Percentiles rank a stretch among this genome's conserved stretches.
Conservation (phyloP, 2,888 invertebrate species). For the Phyllotreta cruciferae region DNA sequence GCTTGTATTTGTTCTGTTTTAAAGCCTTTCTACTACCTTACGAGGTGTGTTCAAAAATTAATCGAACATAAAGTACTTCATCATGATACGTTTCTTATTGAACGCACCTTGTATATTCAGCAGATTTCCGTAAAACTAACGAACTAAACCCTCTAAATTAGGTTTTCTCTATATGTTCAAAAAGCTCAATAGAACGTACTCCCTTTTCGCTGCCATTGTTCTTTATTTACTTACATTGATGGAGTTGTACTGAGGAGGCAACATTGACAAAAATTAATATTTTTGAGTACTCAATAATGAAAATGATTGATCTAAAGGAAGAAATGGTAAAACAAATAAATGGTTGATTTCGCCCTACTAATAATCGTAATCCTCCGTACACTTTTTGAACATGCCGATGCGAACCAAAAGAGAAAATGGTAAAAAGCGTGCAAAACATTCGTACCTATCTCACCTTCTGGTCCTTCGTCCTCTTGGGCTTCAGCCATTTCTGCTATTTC, state of each 20-base stretch:
- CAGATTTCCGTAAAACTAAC: too few relatives aligned
- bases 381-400: slow-evolving; percentile 40
- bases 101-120: too few relatives aligned
- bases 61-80: too few relatives aligned
- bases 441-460: slow-evolving; percentile 71
- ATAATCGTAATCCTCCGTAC: background rate
- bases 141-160: background rate
- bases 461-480: slow-evolving; percentile 72
- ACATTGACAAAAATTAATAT: slow-evolving; percentile 37
- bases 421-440: slow-evolving; percentile 31
- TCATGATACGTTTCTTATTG: too few relatives aligned
- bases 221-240: slow-evolving; percentile 47
- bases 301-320: background rate
- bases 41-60: too few relatives aligned
- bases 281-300: slow-evolving; percentile 13
- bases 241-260: slow-evolving; percentile 47
- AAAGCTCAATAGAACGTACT: slow-evolving; percentile 38
- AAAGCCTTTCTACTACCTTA: too few relatives aligned
- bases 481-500: slow-evolving; percentile 75
- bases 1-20: too few relatives aligned
- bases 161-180: slow-evolving; percentile 38
- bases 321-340: slow-evolving; percentile 12
- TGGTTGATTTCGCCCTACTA: slow-evolving; percentile 1
- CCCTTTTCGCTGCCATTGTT: slow-evolving; percentile 9
- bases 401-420: slow-evolving; percentile 25